Base-by-base conservation (phyloP, 2,888 invertebrate genomes). In the Galeopsomyia nigrocyanea region DNA sequence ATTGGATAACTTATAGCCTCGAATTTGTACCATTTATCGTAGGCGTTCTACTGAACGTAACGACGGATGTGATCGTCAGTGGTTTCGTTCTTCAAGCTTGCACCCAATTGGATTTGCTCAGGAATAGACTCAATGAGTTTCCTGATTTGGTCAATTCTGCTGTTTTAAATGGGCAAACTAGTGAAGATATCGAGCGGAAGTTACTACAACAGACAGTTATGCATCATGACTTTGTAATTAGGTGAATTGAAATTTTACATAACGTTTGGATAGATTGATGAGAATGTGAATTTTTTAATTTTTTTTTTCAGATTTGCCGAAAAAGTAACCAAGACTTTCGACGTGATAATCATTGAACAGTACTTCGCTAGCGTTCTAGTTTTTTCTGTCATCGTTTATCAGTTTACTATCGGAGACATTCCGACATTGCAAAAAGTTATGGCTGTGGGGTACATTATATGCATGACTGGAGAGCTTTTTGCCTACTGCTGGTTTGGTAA, bases 401-500 rank as follows among this genome's bases (percentile, higher is more conserved):
- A 53, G n/a, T 17, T 68, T 3, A n/a, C 68, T 9, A 10, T 21
- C 0, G 13, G 53, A 46, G n/a, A 17, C 3, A 9, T 46, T 3
- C 0, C 6, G 16, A 10, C 6, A 14, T 0, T 61, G 22, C 60
- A 61, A 6, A 9, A 53, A 0, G 2, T 22, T 1, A 22, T 53
- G 53, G n/a, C 31, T 16, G 1, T 60, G 5, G 21, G 16, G 1
- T 68, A 61, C 19, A 22, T 68, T 2, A 6, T 22, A 1, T 68
- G 60, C 17, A 68, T 68, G 60, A 5, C 61, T 6, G 3, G n/a
- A 2, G 60, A 61, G 21, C 17, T 68, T 3, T 68, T 68, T 22
- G 16, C 22, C 17, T 68, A 61, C 3, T 68, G 68, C 47, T 68
- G 68, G 68, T 61, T 49, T 17, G 68, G 60, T 14, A 60, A 68